phyloP scores from a whole-genome alignment of 2,113 vertebrate species.

The Piprites chloris region DNA sequence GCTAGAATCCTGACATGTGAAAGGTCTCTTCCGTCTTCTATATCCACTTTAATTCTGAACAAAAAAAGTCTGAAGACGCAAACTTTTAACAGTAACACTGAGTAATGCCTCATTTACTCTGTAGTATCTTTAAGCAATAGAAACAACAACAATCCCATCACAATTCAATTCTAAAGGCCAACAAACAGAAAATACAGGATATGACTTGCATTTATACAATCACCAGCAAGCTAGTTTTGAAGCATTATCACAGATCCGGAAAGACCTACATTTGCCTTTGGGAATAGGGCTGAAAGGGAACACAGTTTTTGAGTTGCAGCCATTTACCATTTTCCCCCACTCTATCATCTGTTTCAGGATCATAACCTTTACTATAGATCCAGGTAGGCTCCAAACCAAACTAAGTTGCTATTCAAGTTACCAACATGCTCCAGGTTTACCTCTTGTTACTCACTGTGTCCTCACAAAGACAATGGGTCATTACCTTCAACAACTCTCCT shows the following conservation, averaged over 20 bases:
- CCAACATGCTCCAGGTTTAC: neutral
- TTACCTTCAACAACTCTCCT: neutral
- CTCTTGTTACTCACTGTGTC: fast-evolving
- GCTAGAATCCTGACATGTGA: fast-evolving
- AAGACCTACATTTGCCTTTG: neutral
- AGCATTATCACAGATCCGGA: neutral
- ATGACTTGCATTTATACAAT: neutral
- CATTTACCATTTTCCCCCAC: neutral
- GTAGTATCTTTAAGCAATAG: neutral
- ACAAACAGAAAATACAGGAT: too few species aligned
- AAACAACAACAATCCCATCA: neutral
- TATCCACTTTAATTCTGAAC: neutral
- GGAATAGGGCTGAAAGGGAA: neutral
- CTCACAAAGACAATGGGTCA: neutral
- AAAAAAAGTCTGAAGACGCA: neutral
- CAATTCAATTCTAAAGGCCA: neutral
- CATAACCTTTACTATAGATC: neutral
- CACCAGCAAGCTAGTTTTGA: neutral
- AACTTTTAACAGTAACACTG: neutral
- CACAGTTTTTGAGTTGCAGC: neutral
- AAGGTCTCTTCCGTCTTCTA: neutral
- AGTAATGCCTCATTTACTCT: neutral
- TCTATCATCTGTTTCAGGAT: neutral
- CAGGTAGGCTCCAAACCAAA: neutral
- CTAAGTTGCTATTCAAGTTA: neutral